Evolutionary conservation across 92 coral and sea anemone species (phyloP), one percentile per base, ranked within the genome.

Genomic region (Anthopleura xanthogrammica): DNA sequence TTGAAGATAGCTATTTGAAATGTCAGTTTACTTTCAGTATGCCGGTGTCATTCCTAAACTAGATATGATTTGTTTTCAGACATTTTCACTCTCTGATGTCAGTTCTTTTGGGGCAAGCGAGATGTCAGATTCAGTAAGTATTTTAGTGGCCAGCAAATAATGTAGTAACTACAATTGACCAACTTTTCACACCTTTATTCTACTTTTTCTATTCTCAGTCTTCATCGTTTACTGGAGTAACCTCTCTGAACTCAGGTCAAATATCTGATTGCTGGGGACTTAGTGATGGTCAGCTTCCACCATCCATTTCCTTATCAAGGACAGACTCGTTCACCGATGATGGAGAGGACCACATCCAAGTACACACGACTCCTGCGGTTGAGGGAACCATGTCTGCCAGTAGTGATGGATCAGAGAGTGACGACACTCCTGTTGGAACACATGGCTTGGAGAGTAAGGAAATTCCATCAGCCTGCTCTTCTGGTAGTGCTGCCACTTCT

Each of bases 181-280:
- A 23, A 0, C 2, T 64, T 64, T 22, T 64, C 20, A 64, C 36
- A 7, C 8, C 40, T 5, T 0, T 64, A 19, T 20, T 22, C 20
- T 0, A 17, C 41, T 64, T 19, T 20, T 64, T 64, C 0, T 20
- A 3, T 22, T 23, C 11, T 64, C 72, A 64, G 72, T 64, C 72
- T 64, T 20, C 72, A n/a, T 64, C 72, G 10, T 64, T 64, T 22
- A 64, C 72, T 64, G 24, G 20, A 64, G 72, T 64, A 22, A 64
- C 72, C 20, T 64, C 72, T 64, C 22, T 64, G 72, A 64, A 40
- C n/a, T 64, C 72, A 64, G 12, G 72, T 23, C 7, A 64, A n/a
- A 9, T 64, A 64, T 64, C 72, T 64, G 72, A 64, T 64, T 64
- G 72, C 36, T 64, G 41, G 72, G 72, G 72, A 64, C 72, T 20